Evolutionary conservation across 2,113 vertebrate genomes (phyloP), one percentile per base, ranked within the genome.

Genomic region (Orcinus orca): DNA sequence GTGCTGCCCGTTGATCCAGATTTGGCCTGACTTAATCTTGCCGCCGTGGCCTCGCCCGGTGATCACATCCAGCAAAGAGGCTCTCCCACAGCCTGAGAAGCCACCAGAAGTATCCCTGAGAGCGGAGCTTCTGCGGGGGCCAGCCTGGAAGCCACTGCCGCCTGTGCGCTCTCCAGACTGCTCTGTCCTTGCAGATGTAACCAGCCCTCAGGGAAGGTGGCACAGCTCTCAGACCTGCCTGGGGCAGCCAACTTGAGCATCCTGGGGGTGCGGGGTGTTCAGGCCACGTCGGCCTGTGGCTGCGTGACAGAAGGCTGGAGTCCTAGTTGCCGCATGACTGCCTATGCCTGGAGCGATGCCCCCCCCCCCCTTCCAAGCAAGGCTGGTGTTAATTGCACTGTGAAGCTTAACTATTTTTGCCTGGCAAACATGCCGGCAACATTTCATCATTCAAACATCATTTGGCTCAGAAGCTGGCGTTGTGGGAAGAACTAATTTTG

Each of bases 11-110:
- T 99, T 99, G 77, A 99, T 99, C 95, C 97, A 98, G 81, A 99
- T 97, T 90, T 99, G 98, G 33, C 99, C 99, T 0, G 99, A 99
- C 25, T 97, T 99, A 89, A 99, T 98, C 38, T 97, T 98, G 79
- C 99, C 99, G 3, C 99, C 99, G 0, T 99, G 98, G 79, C 98
- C 99, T 31, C 99, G 98, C 82, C 99, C 99, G 0, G 99, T 99
- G 95, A 99, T 99, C 73, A 99, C 99, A 0, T 99, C 99, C 86
- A 99, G 98, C 97, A 99, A 82, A 2, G 99, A 99, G 17, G 99
- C 99, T 97, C 99, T 99, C 53, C 99, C 99, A 73, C 99, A 99
- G 71, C 98, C 99, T 99, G 93, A 7, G 21, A 84, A 86, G 55
- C 33, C 95, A 96, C 31, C 93, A 62, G 65, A 71, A 55, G 62